A percentile compares a stretch with the other conserved stretches of the same genome.
Conservation (phyloP, 2,113 vertebrate species). For the Solea solea region DNA sequence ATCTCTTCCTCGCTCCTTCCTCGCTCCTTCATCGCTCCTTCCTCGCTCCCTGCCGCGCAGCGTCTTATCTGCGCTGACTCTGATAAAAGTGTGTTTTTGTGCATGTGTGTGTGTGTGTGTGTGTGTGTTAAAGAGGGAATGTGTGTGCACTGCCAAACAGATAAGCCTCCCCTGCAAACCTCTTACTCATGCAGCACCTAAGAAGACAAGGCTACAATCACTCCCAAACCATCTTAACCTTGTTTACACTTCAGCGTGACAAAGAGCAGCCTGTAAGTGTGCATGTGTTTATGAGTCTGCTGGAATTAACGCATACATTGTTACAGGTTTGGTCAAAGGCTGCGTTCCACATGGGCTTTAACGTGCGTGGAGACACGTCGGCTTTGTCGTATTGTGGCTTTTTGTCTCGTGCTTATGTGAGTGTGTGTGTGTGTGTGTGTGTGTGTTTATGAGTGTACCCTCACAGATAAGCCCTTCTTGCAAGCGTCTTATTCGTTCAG, state of each 20-base stretch:
- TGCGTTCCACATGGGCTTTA: slow-evolving; percentile 7
- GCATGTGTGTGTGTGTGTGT: neutral
- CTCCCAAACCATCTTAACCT: slow-evolving; percentile 38
- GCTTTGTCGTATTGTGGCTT: slow-evolving; percentile 26
- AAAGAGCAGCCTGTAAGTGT: slow-evolving; percentile 14
- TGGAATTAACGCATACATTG: neutral
- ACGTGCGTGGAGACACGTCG: slow-evolving; percentile 39
- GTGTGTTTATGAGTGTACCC: slow-evolving; percentile 35
- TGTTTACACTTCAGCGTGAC: slow-evolving; percentile 53
- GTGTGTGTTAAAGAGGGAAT: neutral
- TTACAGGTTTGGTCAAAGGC: neutral
- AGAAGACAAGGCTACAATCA: slow-evolving; percentile 59
- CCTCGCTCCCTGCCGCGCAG: too few species aligned
- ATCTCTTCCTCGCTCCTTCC: slow-evolving; percentile 43
- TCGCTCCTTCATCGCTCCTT: slow-evolving; percentile 42
- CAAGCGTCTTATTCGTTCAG: slow-evolving; percentile 66
- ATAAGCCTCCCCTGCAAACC: slow-evolving; percentile 65
- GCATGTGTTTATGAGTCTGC: slow-evolving; percentile 22
- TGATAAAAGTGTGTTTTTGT: slow-evolving; percentile 51
- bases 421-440: neutral
- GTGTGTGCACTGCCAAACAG: slow-evolving; percentile 41
- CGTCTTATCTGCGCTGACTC: slow-evolving; percentile 55
- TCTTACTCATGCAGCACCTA: slow-evolving; percentile 60
- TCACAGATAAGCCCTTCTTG: slow-evolving; percentile 65
- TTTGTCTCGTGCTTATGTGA: neutral